These are phyloP conservation scores for Periophthalmodon schlosseri DNA, from an alignment of 2,113 vertebrate species.

Conservation along the genomic window DNA sequence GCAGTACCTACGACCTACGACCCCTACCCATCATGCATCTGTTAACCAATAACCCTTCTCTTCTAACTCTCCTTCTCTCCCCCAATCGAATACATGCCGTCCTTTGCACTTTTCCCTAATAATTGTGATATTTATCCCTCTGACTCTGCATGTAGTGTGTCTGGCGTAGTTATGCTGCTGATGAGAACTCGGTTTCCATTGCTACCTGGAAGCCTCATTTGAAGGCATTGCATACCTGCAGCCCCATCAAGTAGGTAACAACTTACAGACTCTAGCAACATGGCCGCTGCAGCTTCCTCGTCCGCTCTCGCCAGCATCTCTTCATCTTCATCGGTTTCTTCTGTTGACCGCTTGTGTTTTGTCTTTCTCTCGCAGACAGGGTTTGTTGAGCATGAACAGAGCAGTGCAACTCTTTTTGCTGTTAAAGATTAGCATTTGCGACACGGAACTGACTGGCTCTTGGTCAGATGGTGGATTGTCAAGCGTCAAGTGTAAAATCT, in stretches of 20 bases:
- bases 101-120: slow-evolving; percentile 20
- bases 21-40: slow-evolving; percentile 46
- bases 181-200: slow-evolving; percentile 99
- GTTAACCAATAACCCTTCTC: slow-evolving; percentile 83
- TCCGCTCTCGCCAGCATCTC: slow-evolving; percentile 65
- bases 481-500: neutral
- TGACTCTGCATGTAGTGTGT: slow-evolving; percentile 92
- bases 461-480: slow-evolving; percentile 6
- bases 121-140: slow-evolving; percentile 64
- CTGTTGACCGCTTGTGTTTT: slow-evolving; percentile 36
- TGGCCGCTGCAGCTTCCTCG: slow-evolving; percentile 77
- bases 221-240: slow-evolving; percentile 99
- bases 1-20: slow-evolving; percentile 14
- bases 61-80: slow-evolving; percentile 74
- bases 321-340: slow-evolving; percentile 25
- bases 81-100: slow-evolving; percentile 58
- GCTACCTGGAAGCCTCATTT: slow-evolving; percentile 99
- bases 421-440: neutral
- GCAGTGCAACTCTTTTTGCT: slow-evolving; percentile 6
- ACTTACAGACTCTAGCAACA: slow-evolving; percentile 76
- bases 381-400: slow-evolving; percentile 28
- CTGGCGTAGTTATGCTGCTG: slow-evolving; percentile 99
- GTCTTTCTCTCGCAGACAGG: slow-evolving; percentile 10
- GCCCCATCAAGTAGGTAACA: slow-evolving; percentile 97
- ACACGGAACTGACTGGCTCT: neutral